Evolutionary conservation across 2,797 vertebrate genomes (phyloP), one percentile per base, ranked within the genome.

Genomic region (Cossypha polioptera): DNA sequence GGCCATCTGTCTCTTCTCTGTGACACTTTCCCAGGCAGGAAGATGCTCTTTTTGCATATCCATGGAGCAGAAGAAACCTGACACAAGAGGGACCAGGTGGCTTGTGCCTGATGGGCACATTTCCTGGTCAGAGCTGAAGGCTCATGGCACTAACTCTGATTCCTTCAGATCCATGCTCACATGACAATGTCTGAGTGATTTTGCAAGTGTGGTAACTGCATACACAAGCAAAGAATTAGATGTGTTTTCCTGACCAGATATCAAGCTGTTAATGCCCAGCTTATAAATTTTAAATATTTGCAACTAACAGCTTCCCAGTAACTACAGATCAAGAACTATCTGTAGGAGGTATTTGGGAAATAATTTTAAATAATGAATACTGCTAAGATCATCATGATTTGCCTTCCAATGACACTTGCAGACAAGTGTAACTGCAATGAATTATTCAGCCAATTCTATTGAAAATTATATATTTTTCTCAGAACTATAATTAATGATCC

Each of bases 401-500:
- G 24, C 79, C 81, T 93, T 73, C 85, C 55, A 84, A 28, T 73
- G 72, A 84, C 43, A 58, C 58, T 95, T 3, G 1, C 54, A 93
- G 62, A 66, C 51, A 66, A 97, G 40, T n/a, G 55, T 73, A 90
- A 88, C 43, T 83, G 40, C 55, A 84, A 84, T 94, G 79, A 95
- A 94, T 95, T 94, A 94, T 94, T 93, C 94, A 92, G 71, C 78
- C 81, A 94, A 59, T 90, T 93, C 51, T 76, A 88, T 77, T 88
- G 47, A 78, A 72, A 92, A 91, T 90, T 43, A 43, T 29, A 7
- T 42, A 7, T 61, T 47, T 80, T 88, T 92, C 80, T 93, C 68
- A 86, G 75, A 84, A 75, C 62, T 72, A 22, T 87, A 94, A 66
- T 93, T 95, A 94, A 79, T 66, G 91, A 91, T 87, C 92, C 31